Percentiles rank a stretch among this genome's conserved stretches.
Evolutionary conservation across 2,113 vertebrate genomes (phyloP).

Genomic region (Channa argus): DNA sequence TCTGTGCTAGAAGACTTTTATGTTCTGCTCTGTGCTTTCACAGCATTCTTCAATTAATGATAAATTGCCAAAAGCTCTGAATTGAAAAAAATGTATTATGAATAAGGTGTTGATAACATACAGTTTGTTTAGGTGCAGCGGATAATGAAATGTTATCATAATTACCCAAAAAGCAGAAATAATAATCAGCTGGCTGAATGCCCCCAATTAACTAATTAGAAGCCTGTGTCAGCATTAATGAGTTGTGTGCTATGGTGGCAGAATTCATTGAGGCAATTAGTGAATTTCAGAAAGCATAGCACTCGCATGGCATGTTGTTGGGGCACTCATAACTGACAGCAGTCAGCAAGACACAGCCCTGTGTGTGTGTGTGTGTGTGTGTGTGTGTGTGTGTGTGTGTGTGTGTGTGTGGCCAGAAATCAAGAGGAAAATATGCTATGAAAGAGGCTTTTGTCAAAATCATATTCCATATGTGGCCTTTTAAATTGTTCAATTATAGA

Average conservation of each 20-base stretch:
- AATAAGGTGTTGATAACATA: constrained; percentile 20
- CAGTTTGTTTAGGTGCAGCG: constrained; percentile 32
- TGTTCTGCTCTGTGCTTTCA: constrained; percentile 7
- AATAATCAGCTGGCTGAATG: constrained; percentile 59
- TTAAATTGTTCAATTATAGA: too few species aligned
- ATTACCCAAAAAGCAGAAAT: constrained; percentile 67
- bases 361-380: constrained; percentile 7
- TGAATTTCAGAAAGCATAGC: constrained; percentile 40
- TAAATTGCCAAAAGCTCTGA: constrained; percentile 20
- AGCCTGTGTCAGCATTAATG: constrained; percentile 67
- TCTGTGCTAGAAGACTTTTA: constrained; percentile 13
- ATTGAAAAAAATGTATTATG: background rate
- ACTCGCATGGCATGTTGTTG: constrained; percentile 30
- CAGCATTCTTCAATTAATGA: constrained; percentile 8
- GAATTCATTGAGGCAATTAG: constrained; percentile 67
- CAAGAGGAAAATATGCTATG: constrained; percentile 34
- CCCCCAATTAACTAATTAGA: constrained; percentile 76
- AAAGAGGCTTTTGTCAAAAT: constrained; percentile 48
- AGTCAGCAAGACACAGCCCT: constrained; percentile 13
- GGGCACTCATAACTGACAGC: constrained; percentile 26
- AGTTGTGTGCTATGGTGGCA: constrained; percentile 55
- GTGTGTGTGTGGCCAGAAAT: constrained; percentile 30
- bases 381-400: constrained; percentile 3
- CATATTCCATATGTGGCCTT: background rate
- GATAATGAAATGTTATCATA: constrained; percentile 55